Base-by-base conservation (phyloP, 2,888 invertebrate species). In the Macrosoma leucophasiata region DNA sequence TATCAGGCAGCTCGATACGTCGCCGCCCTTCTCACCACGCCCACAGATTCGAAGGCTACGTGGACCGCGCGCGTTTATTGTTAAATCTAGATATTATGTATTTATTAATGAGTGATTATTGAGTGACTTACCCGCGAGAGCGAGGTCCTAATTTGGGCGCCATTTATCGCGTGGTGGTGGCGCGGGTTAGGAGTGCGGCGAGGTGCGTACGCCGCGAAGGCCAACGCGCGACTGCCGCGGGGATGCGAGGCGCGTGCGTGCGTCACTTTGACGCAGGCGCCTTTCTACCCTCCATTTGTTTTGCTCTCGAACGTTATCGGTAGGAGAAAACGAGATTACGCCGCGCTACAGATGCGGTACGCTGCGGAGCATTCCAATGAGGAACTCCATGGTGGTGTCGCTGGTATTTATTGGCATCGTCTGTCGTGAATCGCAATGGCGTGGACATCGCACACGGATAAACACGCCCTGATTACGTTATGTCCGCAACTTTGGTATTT, bases 111-210 rank as follows among this genome's bases (percentile, higher is more conserved):
- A 36, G 32, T 31, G 40, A 33, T 64, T 62, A 58, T 54, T 45
- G 53, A 58, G 57, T 36, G 32, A 75, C 84, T 82, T 76, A 82
- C 84, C 79, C 77, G 69, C 67, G 63, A 49, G 67, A 69, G 63
- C 62, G 64, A 62, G 63, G 68, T 67, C 67, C 72, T 70, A 52
- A 60, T 69, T 67, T 70, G 72, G 72, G 79, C 78, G 82, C 81
- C 81, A 81, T 82, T 70, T 65, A 70, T 61, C 77, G 77, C 76
- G 75, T 75, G 76, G 58, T 64, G 52, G 43, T 38, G 55, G 57
- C 69, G 71, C 62, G 58, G 39, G 30, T 43, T 39, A 43, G 34
- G 29, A 10, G 18, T 33, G 43, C 48, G 46, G 63, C 61, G 58
- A 59, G 54, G 46, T 46, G 48, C 54, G 60, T 54, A 60, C 55